Percentiles rank a stretch among this genome's conserved stretches.
Evolutionary conservation across 2,797 vertebrate species (phyloP).

Genomic region (Rousettus madagascariensis): DNA sequence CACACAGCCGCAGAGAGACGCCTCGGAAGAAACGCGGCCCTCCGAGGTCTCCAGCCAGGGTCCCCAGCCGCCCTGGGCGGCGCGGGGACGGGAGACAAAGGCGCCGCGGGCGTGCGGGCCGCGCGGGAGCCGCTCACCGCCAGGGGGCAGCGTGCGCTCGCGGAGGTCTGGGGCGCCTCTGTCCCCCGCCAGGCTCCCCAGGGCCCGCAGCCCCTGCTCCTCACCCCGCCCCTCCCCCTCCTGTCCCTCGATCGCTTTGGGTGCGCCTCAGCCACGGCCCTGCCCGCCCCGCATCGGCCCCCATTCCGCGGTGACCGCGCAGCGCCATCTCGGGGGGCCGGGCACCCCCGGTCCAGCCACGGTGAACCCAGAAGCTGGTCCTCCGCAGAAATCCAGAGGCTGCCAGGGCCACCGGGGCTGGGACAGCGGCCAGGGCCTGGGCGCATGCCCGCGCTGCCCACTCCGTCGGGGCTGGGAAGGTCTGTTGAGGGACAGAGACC

Average conservation of each 20-base stretch:
- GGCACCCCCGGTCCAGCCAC: rapidly evolving
- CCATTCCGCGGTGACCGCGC: rapidly evolving
- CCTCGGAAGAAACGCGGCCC: neutral
- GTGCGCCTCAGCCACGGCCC: too few species aligned
- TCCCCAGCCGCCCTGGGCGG: neutral
- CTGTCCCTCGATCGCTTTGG: too few species aligned
- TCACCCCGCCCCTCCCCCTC: too few species aligned
- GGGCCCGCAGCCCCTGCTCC: too few species aligned
- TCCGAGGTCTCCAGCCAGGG: neutral
- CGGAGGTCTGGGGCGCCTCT: neutral
- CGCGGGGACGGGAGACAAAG: slow-evolving; percentile 61
- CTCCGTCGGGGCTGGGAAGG: rapidly evolving
- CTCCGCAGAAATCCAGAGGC: neutral
- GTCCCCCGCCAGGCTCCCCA: neutral
- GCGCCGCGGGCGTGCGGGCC: rapidly evolving
- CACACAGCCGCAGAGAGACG: neutral
- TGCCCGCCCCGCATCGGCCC: too few species aligned
- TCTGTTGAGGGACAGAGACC: neutral
- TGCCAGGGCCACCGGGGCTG: rapidly evolving
- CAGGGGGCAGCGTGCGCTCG: slow-evolving; percentile 56
- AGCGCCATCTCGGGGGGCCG: neutral
- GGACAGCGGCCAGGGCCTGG: neutral
- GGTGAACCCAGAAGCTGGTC: neutral
- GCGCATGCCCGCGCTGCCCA: neutral
- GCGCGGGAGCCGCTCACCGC: neutral